Conservation (phyloP, 2,113 vertebrate species). For the Petaurus breviceps region DNA sequence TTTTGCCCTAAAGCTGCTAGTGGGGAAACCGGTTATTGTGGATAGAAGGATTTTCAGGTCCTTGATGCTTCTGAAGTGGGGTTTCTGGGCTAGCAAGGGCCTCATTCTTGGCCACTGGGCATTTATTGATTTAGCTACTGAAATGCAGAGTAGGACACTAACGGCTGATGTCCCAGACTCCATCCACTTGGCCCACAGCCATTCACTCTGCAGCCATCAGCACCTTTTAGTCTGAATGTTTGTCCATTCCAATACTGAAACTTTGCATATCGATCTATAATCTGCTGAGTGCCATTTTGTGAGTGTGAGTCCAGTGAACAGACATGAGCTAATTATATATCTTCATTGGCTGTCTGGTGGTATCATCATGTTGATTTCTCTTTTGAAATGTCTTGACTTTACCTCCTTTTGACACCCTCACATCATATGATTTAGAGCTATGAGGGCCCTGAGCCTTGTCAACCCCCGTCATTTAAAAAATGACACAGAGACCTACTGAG, state of each 20-base stretch:
- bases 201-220: neutral
- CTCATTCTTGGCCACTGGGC: neutral
- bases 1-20: neutral
- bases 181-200: neutral
- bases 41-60: neutral
- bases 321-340: neutral
- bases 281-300: neutral
- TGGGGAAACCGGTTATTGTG: neutral
- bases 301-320: neutral
- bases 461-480: neutral
- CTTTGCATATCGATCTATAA: neutral
- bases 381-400: neutral
- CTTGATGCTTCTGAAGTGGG: neutral
- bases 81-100: neutral
- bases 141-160: neutral
- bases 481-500: neutral
- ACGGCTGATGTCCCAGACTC: neutral
- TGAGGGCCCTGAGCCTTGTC: neutral
- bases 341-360: neutral
- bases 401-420: neutral
- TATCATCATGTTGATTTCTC: neutral
- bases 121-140: neutral
- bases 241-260: neutral
- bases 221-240: neutral
- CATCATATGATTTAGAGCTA: neutral